Base-by-base conservation (phyloP, 1,140 invertebrate species). In the Scaptomyza graminum region DNA sequence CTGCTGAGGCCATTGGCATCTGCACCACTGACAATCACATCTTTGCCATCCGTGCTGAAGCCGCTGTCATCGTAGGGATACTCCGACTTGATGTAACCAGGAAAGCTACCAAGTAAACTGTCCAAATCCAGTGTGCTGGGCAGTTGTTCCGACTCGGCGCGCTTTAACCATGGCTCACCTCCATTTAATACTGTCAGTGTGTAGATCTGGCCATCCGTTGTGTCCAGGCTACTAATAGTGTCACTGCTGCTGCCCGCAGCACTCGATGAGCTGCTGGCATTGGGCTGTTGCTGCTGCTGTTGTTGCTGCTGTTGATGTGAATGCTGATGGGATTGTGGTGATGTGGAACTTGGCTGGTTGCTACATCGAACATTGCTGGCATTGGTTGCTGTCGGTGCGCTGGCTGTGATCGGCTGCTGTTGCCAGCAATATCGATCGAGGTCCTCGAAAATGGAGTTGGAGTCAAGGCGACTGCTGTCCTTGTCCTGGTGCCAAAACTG, bases 401-500 rank as follows among this genome's bases (percentile, higher is more conserved):
- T 93, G 28, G 92, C 90, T n/a, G 93, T 92, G 60, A 94, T 93
- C 22, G 92, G 92, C 49, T 94, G 93, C 90, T 94, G 94, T 59
- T 93, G 94, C 96, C 96, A 97, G 77, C 95, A 96, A 90, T 95
- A 96, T 78, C 96, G 95, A 90, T 96, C 96, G 31, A 96, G 93
- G 89, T 96, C 96, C 90, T 96, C 96, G 70, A 97, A 92, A 54
- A 96, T 95, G 31, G 94, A 93, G 56, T 55, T 90, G 16, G 94
- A 93, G 92, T 96, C 94, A 83, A 96, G 91, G 84, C 95, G 91
- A 87, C 94, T 93, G 54, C 73, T 92, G 91, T 95, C 93, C 91
- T 96, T 95, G 69, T 95, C 95, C 11, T 94, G 93, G 73, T 94
- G 94, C 95, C 95, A 96, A 71, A 96, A 94, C 79, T 94, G 94